Conservation (phyloP, 2,113 vertebrate genomes). For the Limnothrissa miodon region DNA sequence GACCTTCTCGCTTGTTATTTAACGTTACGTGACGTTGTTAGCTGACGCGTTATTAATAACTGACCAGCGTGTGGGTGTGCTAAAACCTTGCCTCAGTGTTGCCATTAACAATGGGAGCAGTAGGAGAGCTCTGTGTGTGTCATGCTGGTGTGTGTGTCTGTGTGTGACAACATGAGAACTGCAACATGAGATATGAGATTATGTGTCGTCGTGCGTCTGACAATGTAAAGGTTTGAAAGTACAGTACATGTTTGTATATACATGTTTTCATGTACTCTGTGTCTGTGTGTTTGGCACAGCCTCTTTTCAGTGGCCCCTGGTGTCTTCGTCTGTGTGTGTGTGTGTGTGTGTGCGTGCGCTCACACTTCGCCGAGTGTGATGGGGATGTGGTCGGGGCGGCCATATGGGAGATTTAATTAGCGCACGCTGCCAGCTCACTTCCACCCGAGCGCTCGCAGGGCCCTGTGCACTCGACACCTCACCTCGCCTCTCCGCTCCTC, state of each 20-base stretch:
- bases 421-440: conserved; percentile 43
- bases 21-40: neutral
- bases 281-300: neutral
- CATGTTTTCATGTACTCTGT: neutral
- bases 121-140: neutral
- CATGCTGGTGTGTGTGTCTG: neutral
- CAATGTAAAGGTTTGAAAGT: neutral
- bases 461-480: neutral
- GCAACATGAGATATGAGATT: neutral
- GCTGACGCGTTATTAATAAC: neutral
- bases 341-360: conserved; percentile 13
- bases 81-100: neutral
- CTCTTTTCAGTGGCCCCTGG: neutral
- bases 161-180: too few relatives aligned
- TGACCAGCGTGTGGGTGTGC: neutral
- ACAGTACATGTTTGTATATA: neutral
- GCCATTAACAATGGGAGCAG: neutral
- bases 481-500: conserved; percentile 42
- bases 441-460: neutral
- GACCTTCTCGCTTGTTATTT: neutral
- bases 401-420: conserved; percentile 73
- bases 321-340: too few relatives aligned
- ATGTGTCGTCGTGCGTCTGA: neutral
- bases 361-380: conserved; percentile 41
- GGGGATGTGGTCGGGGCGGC: conserved; percentile 58